These are phyloP conservation scores for Rutpela maculata DNA, from an alignment of 2,888 invertebrate genomes.

Conservation along the genomic window DNA sequence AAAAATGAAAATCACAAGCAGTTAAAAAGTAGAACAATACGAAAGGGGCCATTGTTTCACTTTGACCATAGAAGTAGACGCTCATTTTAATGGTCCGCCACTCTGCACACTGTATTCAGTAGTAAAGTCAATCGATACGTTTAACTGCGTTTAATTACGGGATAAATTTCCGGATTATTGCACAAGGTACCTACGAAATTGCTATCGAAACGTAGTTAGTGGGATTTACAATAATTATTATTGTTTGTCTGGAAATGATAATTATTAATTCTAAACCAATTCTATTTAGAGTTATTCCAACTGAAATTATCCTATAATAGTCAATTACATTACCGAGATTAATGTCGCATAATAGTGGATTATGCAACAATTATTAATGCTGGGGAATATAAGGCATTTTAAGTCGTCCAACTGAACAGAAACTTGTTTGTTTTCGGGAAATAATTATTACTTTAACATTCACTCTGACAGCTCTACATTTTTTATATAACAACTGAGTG, in stretches of 20 bases:
- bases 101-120: constrained; percentile 10
- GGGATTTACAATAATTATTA: constrained; percentile 55
- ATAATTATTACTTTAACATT: background rate
- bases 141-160: constrained; percentile 83
- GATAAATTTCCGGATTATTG: constrained; percentile 72
- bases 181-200: constrained; percentile 52
- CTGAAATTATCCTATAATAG: background rate
- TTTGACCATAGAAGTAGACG: background rate
- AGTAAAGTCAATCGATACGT: constrained; percentile 58
- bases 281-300: background rate
- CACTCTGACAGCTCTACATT: too few relatives aligned
- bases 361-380: background rate
- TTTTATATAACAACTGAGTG: too few relatives aligned
- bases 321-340: background rate
- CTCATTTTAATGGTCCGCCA: background rate
- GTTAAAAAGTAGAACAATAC: too few relatives aligned
- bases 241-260: constrained; percentile 48
- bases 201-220: constrained; percentile 47
- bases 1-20: too few relatives aligned
- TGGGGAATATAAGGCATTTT: background rate
- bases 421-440: background rate
- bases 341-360: background rate
- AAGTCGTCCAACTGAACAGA: background rate
- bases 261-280: constrained; percentile 32
- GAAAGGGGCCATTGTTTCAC: background rate